Evolutionary conservation across 2,797 vertebrate genomes (phyloP).

Genomic region (Tapera naevia): DNA sequence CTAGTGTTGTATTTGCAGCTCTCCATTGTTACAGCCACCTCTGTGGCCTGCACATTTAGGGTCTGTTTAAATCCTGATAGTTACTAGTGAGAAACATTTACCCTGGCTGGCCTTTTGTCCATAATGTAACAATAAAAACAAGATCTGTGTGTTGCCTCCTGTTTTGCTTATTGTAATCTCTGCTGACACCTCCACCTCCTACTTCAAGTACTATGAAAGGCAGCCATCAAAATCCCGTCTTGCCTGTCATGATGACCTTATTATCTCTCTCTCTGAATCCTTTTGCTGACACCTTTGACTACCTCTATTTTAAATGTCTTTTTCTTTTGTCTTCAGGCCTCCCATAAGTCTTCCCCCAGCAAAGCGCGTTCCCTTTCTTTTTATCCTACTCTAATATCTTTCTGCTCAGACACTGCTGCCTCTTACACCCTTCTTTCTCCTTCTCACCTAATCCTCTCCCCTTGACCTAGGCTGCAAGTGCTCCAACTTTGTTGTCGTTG

Average conservation of each 20-base stretch:
- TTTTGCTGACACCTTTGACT: conserved; percentile 7
- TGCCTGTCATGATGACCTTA: conserved; percentile 30
- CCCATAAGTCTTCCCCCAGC: conserved; percentile 7
- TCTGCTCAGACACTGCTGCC: background rate
- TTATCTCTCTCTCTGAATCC: conserved; percentile 1
- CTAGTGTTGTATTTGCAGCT: background rate
- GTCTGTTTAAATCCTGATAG: conserved; percentile 14
- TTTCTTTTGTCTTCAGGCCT: conserved; percentile 13
- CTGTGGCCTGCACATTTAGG: background rate
- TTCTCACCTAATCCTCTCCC: background rate
- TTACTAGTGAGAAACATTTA: background rate
- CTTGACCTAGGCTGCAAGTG: background rate
- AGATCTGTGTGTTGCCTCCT: background rate
- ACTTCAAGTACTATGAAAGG: background rate
- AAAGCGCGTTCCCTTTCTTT: background rate
- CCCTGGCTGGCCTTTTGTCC: conserved; percentile 5
- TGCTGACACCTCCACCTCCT: conserved; percentile 16
- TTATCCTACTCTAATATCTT: background rate
- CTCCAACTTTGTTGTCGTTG: background rate
- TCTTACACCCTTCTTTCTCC: background rate
- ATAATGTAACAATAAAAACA: background rate
- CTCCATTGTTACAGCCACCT: background rate
- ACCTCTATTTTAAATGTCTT: conserved; percentile 17
- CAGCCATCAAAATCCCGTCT: conserved; percentile 5
- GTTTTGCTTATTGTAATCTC: background rate